A percentile compares a stretch with the other conserved stretches of the same genome.
Evolutionary conservation across 2,888 invertebrate species (phyloP).

Genomic region (Parnassius orleans): DNA sequence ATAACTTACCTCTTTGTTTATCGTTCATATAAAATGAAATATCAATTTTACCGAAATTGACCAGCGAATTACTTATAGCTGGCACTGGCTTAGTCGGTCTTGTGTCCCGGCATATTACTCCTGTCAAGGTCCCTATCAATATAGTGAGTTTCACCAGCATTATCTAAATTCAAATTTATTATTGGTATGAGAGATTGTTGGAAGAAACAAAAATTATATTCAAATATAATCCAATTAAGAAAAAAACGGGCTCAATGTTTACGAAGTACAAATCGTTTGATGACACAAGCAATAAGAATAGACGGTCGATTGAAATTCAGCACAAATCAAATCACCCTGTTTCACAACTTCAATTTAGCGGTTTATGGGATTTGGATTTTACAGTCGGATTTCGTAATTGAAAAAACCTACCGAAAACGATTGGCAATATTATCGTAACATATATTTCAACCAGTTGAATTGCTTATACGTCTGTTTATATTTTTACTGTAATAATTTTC

Average conservation of each 20-base stretch:
- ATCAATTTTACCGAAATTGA: slow-evolving; percentile 73
- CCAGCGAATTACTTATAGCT: slow-evolving; percentile 60
- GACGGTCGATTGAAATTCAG: slow-evolving; percentile 53
- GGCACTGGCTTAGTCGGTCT: slow-evolving; percentile 49
- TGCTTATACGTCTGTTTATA: no score
- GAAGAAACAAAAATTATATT: neutral
- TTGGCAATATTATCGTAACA: no score
- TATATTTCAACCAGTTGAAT: no score
- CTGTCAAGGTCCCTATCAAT: slow-evolving; percentile 38
- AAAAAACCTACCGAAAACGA: slow-evolving; percentile 25
- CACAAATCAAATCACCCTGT: slow-evolving; percentile 59
- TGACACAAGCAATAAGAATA: slow-evolving; percentile 36
- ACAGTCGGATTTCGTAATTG: slow-evolving; percentile 58
- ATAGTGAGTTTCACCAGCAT: slow-evolving; percentile 38
- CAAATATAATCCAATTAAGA: slow-evolving; percentile 10
- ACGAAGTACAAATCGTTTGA: slow-evolving; percentile 30
- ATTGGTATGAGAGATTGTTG: slow-evolving; percentile 5
- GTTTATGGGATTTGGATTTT: slow-evolving; percentile 64
- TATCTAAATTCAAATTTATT: slow-evolving; percentile 31
- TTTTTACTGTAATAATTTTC: neutral
- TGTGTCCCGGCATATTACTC: slow-evolving; percentile 40
- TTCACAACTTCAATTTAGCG: slow-evolving; percentile 61
- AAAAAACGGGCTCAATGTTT: slow-evolving; percentile 6
- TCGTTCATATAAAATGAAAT: slow-evolving; percentile 61
- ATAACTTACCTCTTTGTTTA: slow-evolving; percentile 48